Evolutionary conservation across 2,888 invertebrate genomes (phyloP).

Genomic region (Heliconius aoede): DNA sequence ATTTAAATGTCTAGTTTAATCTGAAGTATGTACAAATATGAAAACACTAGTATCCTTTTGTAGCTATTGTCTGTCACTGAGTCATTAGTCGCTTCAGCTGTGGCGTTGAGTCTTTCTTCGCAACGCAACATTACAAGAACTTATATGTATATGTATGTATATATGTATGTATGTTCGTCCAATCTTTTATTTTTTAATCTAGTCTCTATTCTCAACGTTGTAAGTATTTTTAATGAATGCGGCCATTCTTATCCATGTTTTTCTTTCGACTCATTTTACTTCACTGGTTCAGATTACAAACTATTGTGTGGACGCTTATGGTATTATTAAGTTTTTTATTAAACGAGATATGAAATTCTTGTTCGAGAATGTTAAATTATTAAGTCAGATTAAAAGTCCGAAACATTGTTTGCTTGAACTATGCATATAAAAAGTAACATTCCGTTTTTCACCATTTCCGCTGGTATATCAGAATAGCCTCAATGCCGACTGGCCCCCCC

Average conservation of each 20-base stretch:
- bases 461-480: too few relatives aligned
- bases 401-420: too few relatives aligned
- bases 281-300: conserved; percentile 15
- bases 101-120: conserved; percentile 30
- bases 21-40: background rate
- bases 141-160: background rate
- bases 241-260: conserved; percentile 24
- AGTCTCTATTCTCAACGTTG: conserved; percentile 12
- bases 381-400: too few relatives aligned
- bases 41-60: conserved; percentile 17
- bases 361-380: too few relatives aligned
- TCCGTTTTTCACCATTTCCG: too few relatives aligned
- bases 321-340: background rate
- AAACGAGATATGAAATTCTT: background rate
- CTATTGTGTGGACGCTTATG: background rate
- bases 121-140: conserved; percentile 24
- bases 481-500: too few relatives aligned
- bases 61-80: conserved; percentile 35
- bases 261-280: conserved; percentile 23
- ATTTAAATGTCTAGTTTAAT: background rate
- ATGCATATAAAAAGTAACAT: too few relatives aligned
- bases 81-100: conserved; percentile 38
- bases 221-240: conserved; percentile 29
- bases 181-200: conserved; percentile 8
- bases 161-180: conserved; percentile 12